A percentile compares a stretch with the other conserved stretches of the same genome.
These are phyloP conservation scores for Dromius quadrimaculatus DNA, from an alignment of 2,888 invertebrate species.

Conservation along the genomic window DNA sequence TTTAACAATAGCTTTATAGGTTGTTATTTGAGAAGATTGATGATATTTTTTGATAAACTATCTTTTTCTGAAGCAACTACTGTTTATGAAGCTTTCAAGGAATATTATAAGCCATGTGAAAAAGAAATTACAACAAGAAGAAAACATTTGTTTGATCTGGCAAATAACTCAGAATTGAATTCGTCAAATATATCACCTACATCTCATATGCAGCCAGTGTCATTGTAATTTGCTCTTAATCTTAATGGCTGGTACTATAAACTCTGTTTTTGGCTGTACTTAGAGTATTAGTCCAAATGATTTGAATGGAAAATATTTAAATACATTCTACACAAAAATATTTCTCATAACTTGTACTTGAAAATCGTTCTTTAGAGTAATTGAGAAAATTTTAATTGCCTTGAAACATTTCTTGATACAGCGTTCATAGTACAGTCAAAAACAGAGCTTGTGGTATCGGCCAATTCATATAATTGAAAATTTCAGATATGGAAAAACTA, in stretches of 20 bases:
- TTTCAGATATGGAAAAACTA: conserved; percentile 68
- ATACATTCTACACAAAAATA: too few species aligned
- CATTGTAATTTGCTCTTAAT: conserved; percentile 26
- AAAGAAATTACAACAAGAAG: conserved; percentile 37
- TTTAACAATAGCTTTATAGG: conserved; percentile 68
- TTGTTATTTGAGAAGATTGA: conserved; percentile 84
- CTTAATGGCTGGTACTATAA: too few species aligned
- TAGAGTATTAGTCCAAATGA: background rate
- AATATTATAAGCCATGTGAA: conserved; percentile 71
- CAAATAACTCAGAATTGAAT: background rate
- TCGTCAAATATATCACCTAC: background rate
- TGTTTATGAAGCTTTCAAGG: conserved; percentile 78
- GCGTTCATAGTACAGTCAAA: too few species aligned
- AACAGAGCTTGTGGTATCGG: too few species aligned
- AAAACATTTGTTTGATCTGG: conserved; percentile 33
- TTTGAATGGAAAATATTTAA: conserved; percentile 20
- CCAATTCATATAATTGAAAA: background rate
- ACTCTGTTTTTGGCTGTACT: too few species aligned
- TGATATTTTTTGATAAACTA: conserved; percentile 84
- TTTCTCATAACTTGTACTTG: too few species aligned
- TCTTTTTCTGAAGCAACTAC: conserved; percentile 86
- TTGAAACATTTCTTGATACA: too few species aligned
- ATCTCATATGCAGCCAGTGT: conserved; percentile 11
- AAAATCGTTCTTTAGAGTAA: too few species aligned
- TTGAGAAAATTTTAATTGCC: too few species aligned